Conservation (phyloP, 1,140 invertebrate genomes). For the Choristoneura fumiferana region DNA sequence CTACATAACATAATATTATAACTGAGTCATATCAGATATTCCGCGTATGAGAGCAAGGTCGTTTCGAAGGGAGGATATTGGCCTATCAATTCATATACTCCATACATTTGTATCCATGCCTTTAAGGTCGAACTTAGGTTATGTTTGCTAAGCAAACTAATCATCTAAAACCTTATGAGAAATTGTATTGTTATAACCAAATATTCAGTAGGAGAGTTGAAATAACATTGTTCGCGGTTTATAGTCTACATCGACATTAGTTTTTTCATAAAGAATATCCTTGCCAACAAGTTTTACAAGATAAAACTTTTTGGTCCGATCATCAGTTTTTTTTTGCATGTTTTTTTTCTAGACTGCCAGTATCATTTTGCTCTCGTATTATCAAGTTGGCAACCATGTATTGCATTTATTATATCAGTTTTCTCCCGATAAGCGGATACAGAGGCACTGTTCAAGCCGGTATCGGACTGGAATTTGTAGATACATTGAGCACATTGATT, state of each 20-base stretch:
- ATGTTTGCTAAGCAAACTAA: constrained; percentile 5
- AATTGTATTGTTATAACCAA: constrained; percentile 13
- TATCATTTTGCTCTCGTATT: neutral
- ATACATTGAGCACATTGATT: neutral
- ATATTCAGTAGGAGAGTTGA: neutral
- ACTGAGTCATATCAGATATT: constrained; percentile 34
- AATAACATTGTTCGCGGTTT: neutral
- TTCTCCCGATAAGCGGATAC: neutral
- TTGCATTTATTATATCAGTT: constrained; percentile 3
- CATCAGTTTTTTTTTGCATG: constrained; percentile 3
- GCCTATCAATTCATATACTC: constrained; percentile 30
- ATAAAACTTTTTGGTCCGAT: neutral
- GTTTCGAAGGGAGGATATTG: constrained; percentile 38
- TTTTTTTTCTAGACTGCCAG: constrained; percentile 1
- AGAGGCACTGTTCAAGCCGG: neutral
- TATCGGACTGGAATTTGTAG: neutral
- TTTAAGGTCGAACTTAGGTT: constrained; percentile 6
- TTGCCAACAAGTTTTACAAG: constrained; percentile 5
- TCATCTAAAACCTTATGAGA: neutral
- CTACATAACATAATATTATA: constrained; percentile 22
- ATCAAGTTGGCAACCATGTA: neutral
- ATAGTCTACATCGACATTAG: too few relatives aligned
- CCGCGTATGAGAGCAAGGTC: constrained; percentile 39
- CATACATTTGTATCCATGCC: neutral
- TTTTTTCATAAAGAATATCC: too few relatives aligned